phyloP scores from a whole-genome alignment of 2,113 vertebrate genomes.

The Mus musculus region DNA sequence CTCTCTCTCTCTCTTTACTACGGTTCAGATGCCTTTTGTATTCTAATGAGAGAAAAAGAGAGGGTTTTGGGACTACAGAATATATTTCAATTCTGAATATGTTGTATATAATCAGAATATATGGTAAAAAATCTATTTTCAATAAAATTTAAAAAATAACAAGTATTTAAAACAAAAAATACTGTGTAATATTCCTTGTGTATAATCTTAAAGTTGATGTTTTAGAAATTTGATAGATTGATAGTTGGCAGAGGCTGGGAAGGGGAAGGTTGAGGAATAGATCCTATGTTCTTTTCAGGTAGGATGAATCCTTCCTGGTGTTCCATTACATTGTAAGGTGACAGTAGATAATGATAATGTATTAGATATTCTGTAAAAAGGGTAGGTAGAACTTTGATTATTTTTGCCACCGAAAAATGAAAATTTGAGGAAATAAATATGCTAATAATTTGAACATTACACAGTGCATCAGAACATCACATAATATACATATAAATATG shows the following conservation, averaged over 20 bases:
- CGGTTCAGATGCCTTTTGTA: neutral
- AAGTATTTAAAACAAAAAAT: neutral
- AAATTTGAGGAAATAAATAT: neutral
- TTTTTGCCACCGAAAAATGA: neutral
- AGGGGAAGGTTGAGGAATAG: neutral
- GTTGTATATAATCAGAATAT: neutral
- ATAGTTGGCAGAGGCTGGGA: neutral
- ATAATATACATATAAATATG: neutral
- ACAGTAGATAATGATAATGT: neutral
- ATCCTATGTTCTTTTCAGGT: neutral
- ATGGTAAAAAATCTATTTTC: neutral
- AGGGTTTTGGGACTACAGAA: neutral
- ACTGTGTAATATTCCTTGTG: neutral
- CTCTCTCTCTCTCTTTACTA: no score
- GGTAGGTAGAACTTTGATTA: neutral
- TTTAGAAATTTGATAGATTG: neutral
- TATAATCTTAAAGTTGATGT: neutral
- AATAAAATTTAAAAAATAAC: neutral
- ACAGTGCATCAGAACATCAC: neutral
- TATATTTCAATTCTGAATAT: no score
- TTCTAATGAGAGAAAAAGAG: neutral
- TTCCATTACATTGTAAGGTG: neutral
- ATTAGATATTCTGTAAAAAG: neutral
- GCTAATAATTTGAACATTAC: neutral
- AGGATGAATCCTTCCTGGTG: neutral